phyloP scores from a whole-genome alignment of 2,888 invertebrate species.

The Rhamnusium bicolor region DNA sequence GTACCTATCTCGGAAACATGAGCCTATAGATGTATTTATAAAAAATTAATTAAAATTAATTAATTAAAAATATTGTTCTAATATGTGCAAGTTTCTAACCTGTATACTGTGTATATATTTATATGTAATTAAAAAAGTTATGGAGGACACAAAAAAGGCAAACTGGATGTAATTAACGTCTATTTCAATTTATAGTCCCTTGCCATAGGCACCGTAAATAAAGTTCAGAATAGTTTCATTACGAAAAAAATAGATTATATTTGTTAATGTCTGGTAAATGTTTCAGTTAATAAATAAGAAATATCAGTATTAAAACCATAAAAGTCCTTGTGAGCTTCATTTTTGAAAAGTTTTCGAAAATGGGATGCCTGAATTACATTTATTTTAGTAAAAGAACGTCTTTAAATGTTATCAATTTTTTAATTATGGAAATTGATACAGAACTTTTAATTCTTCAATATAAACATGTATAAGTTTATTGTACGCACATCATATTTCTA shows the following conservation, averaged over 20 bases:
- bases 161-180: no score
- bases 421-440: neutral
- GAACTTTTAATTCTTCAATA: neutral
- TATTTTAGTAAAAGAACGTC: neutral
- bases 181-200: no score
- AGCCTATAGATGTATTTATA: no score
- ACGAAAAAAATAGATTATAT: neutral
- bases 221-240: neutral
- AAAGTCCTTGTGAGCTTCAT: neutral
- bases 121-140: no score
- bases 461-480: neutral
- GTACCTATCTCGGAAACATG: no score
- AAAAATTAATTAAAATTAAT: no score
- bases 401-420: neutral
- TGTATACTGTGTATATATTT: no score
- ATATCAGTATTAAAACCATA: neutral
- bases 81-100: no score
- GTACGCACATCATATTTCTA: no score
- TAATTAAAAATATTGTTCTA: no score
- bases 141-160: no score
- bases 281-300: neutral
- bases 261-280: neutral
- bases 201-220: no score
- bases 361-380: neutral
- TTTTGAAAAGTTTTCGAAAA: neutral